Evolutionary conservation across 1,140 invertebrate species (phyloP).

Genomic region (Drosophila repleta): DNA sequence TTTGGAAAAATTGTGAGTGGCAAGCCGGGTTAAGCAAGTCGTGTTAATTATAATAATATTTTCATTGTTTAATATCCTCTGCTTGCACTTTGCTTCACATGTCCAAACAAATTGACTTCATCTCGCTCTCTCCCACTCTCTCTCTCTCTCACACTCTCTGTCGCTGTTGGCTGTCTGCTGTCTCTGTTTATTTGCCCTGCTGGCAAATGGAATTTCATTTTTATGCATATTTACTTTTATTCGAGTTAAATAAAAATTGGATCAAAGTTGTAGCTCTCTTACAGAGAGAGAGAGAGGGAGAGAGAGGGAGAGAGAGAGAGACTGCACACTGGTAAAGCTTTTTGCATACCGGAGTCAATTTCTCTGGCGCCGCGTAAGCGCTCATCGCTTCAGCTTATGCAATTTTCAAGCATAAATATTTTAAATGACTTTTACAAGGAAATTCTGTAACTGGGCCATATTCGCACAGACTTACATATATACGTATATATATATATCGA

Average conservation of each 20-base stretch:
- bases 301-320: background rate
- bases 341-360: constrained; percentile 44
- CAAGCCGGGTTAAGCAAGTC: background rate
- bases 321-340: constrained; percentile 1
- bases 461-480: too few species aligned
- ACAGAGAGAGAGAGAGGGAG: background rate
- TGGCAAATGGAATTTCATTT: constrained; percentile 49
- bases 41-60: constrained; percentile 13
- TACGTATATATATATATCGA: too few species aligned
- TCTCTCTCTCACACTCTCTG: background rate
- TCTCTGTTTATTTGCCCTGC: background rate
- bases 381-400: constrained; percentile 35
- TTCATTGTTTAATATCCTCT: constrained; percentile 5
- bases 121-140: background rate
- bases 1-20: background rate
- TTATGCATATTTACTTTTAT: constrained; percentile 63
- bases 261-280: constrained; percentile 37
- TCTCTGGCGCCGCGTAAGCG: constrained; percentile 42
- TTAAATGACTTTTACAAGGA: constrained; percentile 64
- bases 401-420: constrained; percentile 68
- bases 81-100: background rate
- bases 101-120: background rate
- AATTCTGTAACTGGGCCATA: constrained; percentile 17
- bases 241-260: constrained; percentile 47
- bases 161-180: background rate